Conservation (phyloP, 2,797 vertebrate genomes). For the Merluccius polli region DNA sequence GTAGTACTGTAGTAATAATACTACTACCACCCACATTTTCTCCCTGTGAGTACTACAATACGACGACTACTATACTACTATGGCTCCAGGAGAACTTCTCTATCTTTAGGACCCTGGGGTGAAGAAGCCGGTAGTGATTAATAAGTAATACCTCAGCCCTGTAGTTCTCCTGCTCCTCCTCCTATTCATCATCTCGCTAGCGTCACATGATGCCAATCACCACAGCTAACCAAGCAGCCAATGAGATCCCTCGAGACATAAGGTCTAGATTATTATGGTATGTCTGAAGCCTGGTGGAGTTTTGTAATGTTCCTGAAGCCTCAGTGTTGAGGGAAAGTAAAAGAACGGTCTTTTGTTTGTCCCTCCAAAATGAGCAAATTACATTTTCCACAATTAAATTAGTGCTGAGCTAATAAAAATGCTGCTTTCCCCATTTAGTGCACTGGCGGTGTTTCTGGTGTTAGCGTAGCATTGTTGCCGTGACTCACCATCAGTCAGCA, state of each 20-base stretch:
- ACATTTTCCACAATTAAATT: background rate
- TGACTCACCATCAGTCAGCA: no score
- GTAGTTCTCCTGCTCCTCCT: background rate
- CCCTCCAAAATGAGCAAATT: background rate
- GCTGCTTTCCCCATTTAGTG: no score
- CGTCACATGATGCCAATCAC: background rate
- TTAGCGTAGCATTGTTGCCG: no score
- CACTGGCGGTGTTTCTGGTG: no score
- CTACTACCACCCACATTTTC: background rate
- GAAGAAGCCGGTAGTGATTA: background rate
- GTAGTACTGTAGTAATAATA: background rate
- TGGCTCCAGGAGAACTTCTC: background rate
- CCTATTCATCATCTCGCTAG: background rate
- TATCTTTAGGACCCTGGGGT: background rate
- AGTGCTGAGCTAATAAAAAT: background rate
- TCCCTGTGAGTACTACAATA: background rate
- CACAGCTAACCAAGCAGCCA: background rate
- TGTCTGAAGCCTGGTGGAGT: background rate
- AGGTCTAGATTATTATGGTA: background rate
- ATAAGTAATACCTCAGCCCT: background rate
- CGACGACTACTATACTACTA: background rate
- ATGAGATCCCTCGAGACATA: background rate
- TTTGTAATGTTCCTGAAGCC: background rate
- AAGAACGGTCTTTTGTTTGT: background rate
- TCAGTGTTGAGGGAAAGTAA: background rate